Evolutionary conservation across 2,797 vertebrate species (phyloP).

Genomic region (Margarornis squamiger): DNA sequence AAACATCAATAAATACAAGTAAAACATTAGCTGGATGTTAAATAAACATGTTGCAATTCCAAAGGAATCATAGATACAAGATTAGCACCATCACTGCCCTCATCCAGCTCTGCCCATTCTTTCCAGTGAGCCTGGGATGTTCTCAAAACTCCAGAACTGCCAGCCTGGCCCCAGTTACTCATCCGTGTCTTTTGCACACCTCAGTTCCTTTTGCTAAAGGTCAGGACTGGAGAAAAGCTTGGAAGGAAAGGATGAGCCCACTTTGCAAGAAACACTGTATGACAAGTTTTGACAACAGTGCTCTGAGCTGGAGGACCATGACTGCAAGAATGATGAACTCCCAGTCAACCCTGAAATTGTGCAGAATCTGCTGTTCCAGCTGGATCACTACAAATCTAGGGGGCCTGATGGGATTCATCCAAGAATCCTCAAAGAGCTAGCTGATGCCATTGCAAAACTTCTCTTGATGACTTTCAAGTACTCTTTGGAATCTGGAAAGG

Average conservation of each 20-base stretch:
- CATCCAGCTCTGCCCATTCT: not conserved
- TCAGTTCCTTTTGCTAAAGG: not conserved
- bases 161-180: not conserved
- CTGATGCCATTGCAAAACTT: not conserved
- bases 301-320: not conserved
- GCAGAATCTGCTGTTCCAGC: not conserved
- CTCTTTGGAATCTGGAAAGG: not conserved
- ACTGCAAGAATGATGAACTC: not conserved
- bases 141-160: not conserved
- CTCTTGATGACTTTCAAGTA: not conserved
- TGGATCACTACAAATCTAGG: not conserved
- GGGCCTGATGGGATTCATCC: not conserved
- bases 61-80: not conserved
- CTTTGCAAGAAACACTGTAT: not conserved
- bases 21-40: constrained; percentile 10
- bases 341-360: not conserved
- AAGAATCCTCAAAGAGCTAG: not conserved
- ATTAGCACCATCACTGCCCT: not conserved
- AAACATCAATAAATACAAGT: constrained; percentile 35
- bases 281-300: not conserved
- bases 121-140: not conserved
- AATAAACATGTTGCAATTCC: not conserved
- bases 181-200: not conserved
- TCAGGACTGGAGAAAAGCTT: not conserved
- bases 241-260: not conserved